Base-by-base conservation (phyloP, 2,888 invertebrate species). In the Clunio marinus region DNA sequence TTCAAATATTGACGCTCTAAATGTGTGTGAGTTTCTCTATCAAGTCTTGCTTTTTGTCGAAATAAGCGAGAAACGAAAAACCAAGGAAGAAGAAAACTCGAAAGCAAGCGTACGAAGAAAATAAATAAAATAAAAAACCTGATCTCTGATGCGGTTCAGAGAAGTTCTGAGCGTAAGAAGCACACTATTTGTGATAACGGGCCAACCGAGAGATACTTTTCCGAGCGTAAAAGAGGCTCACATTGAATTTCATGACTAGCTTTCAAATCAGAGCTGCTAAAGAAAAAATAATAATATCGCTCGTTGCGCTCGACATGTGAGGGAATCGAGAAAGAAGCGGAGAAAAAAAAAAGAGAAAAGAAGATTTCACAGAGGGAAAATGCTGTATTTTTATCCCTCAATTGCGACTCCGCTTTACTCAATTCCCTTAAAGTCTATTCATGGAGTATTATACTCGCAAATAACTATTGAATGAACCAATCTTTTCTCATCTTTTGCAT, bases 71-170 rank as follows among this genome's bases (percentile, higher is more conserved):
- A 35, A 28, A 32, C 15, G 22, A 66, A 55, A 17, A 45, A 46
- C 25, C 32, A 51, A 41, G 41, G n/a, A 51, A 55, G 51, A 55
- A 66, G 55, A 51, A 25, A 62, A 62, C n/a, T 17, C 28, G 35
- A 32, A 59, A 17, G 35, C 35, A 22, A 32, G 20, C 17, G 10
- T 32, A 10, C 10, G 32, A 35, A 59, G 55, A 32, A 35, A 66
- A 17, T 8, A 32, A 32, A 46, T 46, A 59, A 45, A 37, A 46
- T 17, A n/a, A n/a, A 65, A 65, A 66, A 66, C 66, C 46, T 66
- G 66, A 66, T 66, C 66, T 66, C 66, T 66, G 66, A 66, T 55
- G 66, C 46, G 66, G 55, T 66, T 66, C 66, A 55, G 66, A 66
- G 55, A 66, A 66, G 66, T 66, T 66, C n/a, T 66, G 66, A 66